A percentile compares a stretch with the other conserved stretches of the same genome.
These are phyloP conservation scores for Phaethon lepturus DNA, from an alignment of 2,113 vertebrate genomes.

Conservation along the genomic window DNA sequence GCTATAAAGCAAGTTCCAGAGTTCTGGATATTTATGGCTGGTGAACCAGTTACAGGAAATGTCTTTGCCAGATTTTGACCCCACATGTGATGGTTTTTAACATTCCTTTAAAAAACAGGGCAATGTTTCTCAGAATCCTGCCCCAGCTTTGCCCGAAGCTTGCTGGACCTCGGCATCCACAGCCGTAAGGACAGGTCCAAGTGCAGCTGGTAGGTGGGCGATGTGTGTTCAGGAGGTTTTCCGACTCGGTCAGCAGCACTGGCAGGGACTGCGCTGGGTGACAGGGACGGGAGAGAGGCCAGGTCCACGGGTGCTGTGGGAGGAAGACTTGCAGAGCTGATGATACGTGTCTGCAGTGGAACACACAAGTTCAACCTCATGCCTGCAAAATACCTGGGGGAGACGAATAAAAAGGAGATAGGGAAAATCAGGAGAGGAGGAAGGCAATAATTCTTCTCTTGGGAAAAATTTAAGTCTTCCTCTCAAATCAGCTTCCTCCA, in stretches of 20 bases:
- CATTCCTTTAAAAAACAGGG: not conserved
- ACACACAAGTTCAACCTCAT: not conserved
- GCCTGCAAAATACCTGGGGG: not conserved
- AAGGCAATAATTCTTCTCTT: not conserved
- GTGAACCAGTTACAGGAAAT: not conserved
- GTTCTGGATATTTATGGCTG: not conserved
- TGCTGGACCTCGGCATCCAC: not conserved
- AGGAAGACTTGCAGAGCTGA: not conserved
- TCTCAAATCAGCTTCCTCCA: not conserved
- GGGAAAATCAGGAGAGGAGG: not conserved
- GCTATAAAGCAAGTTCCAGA: not conserved
- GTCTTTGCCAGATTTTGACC: not conserved
- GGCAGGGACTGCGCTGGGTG: not conserved
- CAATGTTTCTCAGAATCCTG: not conserved
- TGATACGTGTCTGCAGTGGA: not conserved
- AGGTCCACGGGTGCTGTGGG: rapidly evolving
- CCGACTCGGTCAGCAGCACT: rapidly evolving
- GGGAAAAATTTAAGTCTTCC: not conserved
- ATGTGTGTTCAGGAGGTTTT: not conserved
- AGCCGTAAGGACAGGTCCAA: not conserved
- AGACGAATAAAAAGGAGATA: not conserved
- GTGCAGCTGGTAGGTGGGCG: not conserved
- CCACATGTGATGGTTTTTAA: not conserved
- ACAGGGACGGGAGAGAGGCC: not conserved
- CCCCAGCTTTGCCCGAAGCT: not conserved